Base-by-base conservation (phyloP, 2,888 invertebrate species). In the Tetranychus truncatus region DNA sequence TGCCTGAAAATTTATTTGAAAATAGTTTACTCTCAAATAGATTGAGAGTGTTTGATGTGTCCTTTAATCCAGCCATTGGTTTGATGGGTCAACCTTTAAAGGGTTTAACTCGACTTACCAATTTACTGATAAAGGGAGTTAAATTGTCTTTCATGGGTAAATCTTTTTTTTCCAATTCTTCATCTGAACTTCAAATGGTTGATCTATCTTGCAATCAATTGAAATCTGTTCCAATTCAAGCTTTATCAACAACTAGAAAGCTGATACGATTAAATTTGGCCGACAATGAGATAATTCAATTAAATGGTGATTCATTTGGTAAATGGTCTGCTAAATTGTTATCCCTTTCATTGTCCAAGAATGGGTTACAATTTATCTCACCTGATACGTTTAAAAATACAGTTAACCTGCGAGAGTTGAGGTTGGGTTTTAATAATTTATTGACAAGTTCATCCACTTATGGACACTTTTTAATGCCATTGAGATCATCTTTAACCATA, bases 271-370 rank as follows among this genome's bases (percentile, higher is more conserved):
- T 79, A 9, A 79, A 78, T 75, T 74, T 80, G n/a, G 78, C 78
- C 69, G 79, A 78, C 71, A 79, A 79, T 76, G 74, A 74, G 67
- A 78, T 79, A 65, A 67, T 76, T 9, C 67, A 69, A 21, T 72
- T 79, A 45, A 72, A 69, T 44, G 71, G 66, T 24, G 88, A 88
- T 78, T 90, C 91, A 82, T 91, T 93, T 81, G 78, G 85, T 15
- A 87, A 87, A 77, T 92, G 92, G 91, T 90, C 90, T 45, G 86
- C 86, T 76, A 89, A 88, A 79, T 86, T 95, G 79, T 89, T 89
- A 81, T 93, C 94, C 83, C 87, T 95, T 78, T 91, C 91, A 84
- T 84, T 95, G 78, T 93, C 93, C 81, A 92, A 94, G 83, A 95
- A 95, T 83, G 89, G 91, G 81, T 87, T 95, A 78, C 88, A 88